Base-by-base conservation (phyloP, 2,797 vertebrate genomes). In the Brotula barbata region DNA sequence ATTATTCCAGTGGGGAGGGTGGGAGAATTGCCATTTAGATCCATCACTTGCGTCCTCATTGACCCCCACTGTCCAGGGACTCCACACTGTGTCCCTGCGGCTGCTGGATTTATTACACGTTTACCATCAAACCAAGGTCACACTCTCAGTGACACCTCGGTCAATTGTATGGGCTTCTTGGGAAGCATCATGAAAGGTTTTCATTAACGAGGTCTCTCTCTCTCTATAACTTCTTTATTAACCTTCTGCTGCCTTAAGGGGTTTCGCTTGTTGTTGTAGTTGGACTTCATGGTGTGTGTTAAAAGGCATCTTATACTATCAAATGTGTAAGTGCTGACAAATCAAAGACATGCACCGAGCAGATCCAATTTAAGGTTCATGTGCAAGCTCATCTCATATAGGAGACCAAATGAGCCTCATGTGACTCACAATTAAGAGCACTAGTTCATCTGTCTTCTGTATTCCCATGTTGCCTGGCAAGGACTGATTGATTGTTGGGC, bases 111-210 rank as follows among this genome's bases (percentile, higher is more conserved):
- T 87, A 87, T 87, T 79, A 82, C 78, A 73, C 50, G 51, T 83
- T 84, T 84, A 76, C 68, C 68, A 68, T 80, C 80, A 70, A 73
- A 65, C 77, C 84, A 86, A 87, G 85, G 88, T 87, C 80, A 84
- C 66, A 61, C 70, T 85, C 76, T 74, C 71, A 63, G 59, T 22
- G 3, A 54, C 73, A 61, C 73, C 58, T 55, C 60, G 82, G 78
- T 81, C 73, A 83, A 72, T 71, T 61, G 40, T 71, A 75, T 57
- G 72, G 47, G 78, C 71, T 88, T 81, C 70, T 56, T 73, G 70
- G 76, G 64, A 83, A 71, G 75, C 73, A 74, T 80, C 75, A 73
- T 77, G 68, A 85, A 86, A 81, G 75, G 73, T 51, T 79, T 78
- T 74, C 57, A 53, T 67, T 87, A 82, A 87, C 81, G 68, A 86